Conservation (phyloP, 2,113 vertebrate genomes). For the Atlantisia rogersi region DNA sequence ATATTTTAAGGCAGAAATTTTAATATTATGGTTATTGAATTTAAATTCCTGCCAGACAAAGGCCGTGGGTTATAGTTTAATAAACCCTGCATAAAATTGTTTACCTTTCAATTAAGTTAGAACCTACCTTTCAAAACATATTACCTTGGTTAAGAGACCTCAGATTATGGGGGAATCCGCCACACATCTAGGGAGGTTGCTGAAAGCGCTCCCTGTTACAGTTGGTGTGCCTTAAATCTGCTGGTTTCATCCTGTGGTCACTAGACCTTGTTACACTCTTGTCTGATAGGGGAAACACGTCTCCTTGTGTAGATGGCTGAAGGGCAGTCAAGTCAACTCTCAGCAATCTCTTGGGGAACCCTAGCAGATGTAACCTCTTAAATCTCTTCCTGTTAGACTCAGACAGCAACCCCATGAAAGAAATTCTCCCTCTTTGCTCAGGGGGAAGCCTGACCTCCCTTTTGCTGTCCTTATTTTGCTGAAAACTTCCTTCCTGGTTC, state of each 20-base stretch:
- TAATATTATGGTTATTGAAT: not conserved
- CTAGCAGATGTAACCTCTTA: slow-evolving; percentile 64
- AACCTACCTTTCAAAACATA: not conserved
- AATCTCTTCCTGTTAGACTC: slow-evolving; percentile 59
- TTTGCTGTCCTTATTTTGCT: slow-evolving; percentile 31
- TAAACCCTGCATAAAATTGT: not conserved
- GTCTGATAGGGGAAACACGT: not conserved
- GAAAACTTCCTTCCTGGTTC: slow-evolving; percentile 69
- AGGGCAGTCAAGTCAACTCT: slow-evolving; percentile 25
- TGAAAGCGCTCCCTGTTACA: not conserved
- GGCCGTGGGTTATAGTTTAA: not conserved
- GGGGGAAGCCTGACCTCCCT: slow-evolving; percentile 55
- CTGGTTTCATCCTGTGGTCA: not conserved
- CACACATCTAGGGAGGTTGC: rapidly evolving
- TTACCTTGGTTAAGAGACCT: not conserved
- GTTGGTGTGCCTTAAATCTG: not conserved
- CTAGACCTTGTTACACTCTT: not conserved
- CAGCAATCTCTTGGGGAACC: slow-evolving; percentile 10
- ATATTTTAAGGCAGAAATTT: not conserved
- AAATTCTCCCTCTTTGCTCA: slow-evolving; percentile 54
- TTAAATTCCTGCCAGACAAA: not conserved
- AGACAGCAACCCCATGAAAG: slow-evolving; percentile 40
- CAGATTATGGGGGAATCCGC: not conserved
- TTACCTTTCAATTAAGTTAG: not conserved
- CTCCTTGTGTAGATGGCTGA: not conserved